Conservation (phyloP, 2,113 vertebrate species). For the Pelusios castaneus region DNA sequence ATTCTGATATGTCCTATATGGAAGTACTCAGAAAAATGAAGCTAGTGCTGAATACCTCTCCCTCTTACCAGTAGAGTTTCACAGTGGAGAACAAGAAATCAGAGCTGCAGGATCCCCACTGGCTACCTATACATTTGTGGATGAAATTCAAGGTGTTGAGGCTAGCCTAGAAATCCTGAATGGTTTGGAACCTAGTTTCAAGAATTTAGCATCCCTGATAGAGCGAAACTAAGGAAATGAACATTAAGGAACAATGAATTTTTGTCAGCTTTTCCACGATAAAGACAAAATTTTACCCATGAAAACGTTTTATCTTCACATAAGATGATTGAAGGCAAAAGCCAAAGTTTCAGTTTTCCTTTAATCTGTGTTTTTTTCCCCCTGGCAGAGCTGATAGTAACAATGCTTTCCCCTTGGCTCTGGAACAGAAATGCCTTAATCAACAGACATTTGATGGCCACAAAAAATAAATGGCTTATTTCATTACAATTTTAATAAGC, state of each 20-base stretch:
- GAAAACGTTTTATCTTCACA: background rate
- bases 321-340: background rate
- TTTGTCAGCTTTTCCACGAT: background rate
- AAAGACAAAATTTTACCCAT: background rate
- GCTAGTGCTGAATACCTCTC: background rate
- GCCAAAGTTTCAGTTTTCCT: background rate
- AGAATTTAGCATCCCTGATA: slow-evolving; percentile 25
- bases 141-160: background rate
- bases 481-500: background rate
- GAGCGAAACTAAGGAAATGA: slow-evolving; percentile 66
- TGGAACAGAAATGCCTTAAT: background rate
- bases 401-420: rapidly evolving
- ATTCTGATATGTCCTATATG: background rate
- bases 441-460: background rate
- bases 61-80: background rate
- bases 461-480: background rate
- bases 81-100: background rate
- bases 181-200: background rate
- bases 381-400: background rate
- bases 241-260: background rate
- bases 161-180: background rate
- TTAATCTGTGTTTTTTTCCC: background rate
- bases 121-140: background rate
- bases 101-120: background rate
- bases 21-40: background rate